A percentile compares a stretch with the other conserved stretches of the same genome.
Conservation (phyloP, 2,797 vertebrate genomes). For the Hylomyscus alleni region DNA sequence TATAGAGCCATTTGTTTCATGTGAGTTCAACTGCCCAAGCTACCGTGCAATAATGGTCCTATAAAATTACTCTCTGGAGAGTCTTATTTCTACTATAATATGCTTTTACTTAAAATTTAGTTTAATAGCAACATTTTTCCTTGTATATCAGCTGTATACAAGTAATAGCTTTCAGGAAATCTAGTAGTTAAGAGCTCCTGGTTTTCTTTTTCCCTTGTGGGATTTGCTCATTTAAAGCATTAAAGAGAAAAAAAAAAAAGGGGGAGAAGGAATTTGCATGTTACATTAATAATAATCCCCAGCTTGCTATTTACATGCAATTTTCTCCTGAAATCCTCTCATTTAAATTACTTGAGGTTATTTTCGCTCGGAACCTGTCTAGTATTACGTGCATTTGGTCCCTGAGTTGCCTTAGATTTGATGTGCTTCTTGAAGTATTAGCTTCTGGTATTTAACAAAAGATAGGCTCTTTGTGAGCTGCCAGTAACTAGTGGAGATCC, state of each 20-base stretch:
- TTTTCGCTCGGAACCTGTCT: neutral
- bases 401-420: neutral
- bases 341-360: slow-evolving; percentile 44
- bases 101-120: slow-evolving; percentile 84
- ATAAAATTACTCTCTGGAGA: slow-evolving; percentile 82
- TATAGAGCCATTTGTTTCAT: slow-evolving; percentile 84
- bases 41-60: slow-evolving; percentile 81
- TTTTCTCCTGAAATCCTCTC: slow-evolving; percentile 66
- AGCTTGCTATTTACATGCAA: slow-evolving; percentile 37
- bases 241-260: slow-evolving; percentile 19
- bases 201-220: slow-evolving; percentile 59
- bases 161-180: slow-evolving; percentile 71
- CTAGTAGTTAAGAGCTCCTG: slow-evolving; percentile 64
- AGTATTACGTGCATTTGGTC: neutral
- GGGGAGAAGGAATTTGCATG: neutral
- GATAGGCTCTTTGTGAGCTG: neutral
- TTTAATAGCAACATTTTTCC: slow-evolving; percentile 81
- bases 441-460: neutral
- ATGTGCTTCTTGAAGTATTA: neutral
- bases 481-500: neutral
- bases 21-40: slow-evolving; percentile 83
- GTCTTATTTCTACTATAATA: slow-evolving; percentile 81
- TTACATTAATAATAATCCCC: slow-evolving; percentile 54
- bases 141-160: slow-evolving; percentile 68
- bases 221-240: slow-evolving; percentile 65